A percentile compares a stretch with the other conserved stretches of the same genome.
phyloP scores from a whole-genome alignment of 2,797 vertebrate genomes.

The Protosalanx chinensis region DNA sequence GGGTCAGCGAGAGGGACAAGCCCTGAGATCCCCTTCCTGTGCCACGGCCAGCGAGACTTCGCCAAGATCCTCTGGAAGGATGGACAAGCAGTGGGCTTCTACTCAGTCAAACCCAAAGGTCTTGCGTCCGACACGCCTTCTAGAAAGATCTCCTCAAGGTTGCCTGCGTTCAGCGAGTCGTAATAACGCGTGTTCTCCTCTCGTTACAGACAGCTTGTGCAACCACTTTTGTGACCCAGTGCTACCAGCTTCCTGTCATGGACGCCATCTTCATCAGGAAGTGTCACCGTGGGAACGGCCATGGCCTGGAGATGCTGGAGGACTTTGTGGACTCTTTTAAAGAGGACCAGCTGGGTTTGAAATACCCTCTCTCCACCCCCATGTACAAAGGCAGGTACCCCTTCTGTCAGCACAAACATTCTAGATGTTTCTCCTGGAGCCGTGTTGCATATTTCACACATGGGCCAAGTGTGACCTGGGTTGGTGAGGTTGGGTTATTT shows the following conservation, averaged over 20 bases:
- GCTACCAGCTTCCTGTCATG: conserved; percentile 76
- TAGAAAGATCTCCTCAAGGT: too few relatives aligned
- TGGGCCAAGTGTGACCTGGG: not conserved
- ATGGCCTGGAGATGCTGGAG: conserved; percentile 76
- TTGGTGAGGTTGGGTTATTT: not conserved
- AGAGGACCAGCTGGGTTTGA: conserved; percentile 73
- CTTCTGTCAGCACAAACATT: not conserved
- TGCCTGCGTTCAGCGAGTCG: not conserved
- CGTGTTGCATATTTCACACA: not conserved
- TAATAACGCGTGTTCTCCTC: conserved; percentile 2
- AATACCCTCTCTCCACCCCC: conserved; percentile 72
- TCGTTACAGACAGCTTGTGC: conserved; percentile 67
- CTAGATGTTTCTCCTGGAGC: not conserved
- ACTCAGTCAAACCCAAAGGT: conserved; percentile 84
- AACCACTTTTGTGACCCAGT: conserved; percentile 46
- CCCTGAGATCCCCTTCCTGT: conserved; percentile 77
- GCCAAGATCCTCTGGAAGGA: conserved; percentile 84
- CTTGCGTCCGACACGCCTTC: too few relatives aligned
- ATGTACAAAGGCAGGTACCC: conserved; percentile 70
- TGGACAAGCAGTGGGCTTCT: conserved; percentile 85
- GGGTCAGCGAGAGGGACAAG: conserved; percentile 75
- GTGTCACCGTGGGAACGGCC: conserved; percentile 63
- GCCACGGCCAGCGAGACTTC: conserved; percentile 74
- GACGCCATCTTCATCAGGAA: conserved; percentile 82
- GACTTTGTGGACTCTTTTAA: conserved; percentile 79